Percentiles rank a stretch among this genome's conserved stretches.
Evolutionary conservation across 2,888 invertebrate species (phyloP).

Genomic region (Drosophila peninsularis): DNA sequence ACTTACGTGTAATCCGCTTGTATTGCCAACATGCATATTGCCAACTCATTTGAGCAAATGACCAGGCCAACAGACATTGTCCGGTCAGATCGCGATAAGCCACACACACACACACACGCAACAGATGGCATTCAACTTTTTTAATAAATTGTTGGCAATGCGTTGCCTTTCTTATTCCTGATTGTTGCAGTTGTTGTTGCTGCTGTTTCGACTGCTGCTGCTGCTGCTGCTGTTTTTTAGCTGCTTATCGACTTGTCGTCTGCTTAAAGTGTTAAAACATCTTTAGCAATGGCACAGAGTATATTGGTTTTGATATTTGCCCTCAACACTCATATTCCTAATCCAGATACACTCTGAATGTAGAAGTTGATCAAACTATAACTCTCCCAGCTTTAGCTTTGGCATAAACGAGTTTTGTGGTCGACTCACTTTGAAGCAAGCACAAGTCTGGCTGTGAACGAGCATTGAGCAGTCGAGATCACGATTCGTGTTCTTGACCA

Average conservation of each 20-base stretch:
- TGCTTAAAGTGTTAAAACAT: conserved; percentile 71
- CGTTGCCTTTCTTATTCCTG: conserved; percentile 38
- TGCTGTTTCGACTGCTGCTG: conserved; percentile 38
- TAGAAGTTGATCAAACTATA: too few species aligned
- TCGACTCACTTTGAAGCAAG: too few species aligned
- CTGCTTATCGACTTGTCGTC: conserved; percentile 73
- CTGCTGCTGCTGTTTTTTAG: conserved; percentile 56
- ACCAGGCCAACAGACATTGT: conserved; percentile 65
- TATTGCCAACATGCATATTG: conserved; percentile 58
- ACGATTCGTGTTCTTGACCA: conserved; percentile 34
- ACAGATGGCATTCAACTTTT: conserved; percentile 71
- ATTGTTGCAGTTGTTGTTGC: conserved; percentile 38
- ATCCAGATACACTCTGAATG: too few species aligned
- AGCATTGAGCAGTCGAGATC: not conserved
- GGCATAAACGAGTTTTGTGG: too few species aligned
- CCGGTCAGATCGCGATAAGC: conserved; percentile 65
- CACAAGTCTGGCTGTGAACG: too few species aligned
- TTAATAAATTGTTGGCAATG: conserved; percentile 63
- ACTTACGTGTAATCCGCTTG: conserved; percentile 62
- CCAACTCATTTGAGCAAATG: conserved; percentile 79
- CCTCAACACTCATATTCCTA: too few species aligned
- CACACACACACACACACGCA: conserved; percentile 7
- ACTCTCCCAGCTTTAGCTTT: too few species aligned
- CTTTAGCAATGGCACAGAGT: conserved; percentile 17
- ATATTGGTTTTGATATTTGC: too few species aligned